Conservation (phyloP, 2,888 invertebrate species). For the Himalopsyche japonica region DNA sequence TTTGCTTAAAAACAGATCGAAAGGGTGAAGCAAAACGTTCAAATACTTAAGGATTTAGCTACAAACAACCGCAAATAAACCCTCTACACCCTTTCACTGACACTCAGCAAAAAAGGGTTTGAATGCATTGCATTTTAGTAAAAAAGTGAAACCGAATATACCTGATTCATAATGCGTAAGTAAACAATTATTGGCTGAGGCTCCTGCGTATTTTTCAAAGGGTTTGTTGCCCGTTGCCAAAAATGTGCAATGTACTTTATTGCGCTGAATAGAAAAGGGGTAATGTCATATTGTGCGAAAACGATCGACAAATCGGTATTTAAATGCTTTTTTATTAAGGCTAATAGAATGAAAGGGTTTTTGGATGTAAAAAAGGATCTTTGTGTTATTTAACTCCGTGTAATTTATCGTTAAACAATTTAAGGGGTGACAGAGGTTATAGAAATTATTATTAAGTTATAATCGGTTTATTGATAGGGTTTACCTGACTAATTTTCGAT, state of each 20-base stretch:
- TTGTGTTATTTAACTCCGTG: conserved; percentile 28
- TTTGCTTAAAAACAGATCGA: conserved; percentile 1
- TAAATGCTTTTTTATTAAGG: conserved; percentile 35
- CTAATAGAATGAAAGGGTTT: conserved; percentile 24
- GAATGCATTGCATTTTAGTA: conserved; percentile 17
- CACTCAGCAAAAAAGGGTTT: conserved; percentile 32
- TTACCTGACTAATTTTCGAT: conserved; percentile 34
- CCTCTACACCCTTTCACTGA: conserved; percentile 26
- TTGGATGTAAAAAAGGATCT: conserved; percentile 12
- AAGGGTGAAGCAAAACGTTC: conserved; percentile 21
- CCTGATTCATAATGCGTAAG: conserved; percentile 14
- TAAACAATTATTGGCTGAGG: not conserved
- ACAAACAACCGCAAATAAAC: conserved; percentile 24
- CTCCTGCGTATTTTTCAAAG: conserved; percentile 19
- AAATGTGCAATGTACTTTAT: conserved; percentile 2
- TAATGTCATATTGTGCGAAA: conserved; percentile 29
- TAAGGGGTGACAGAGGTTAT: conserved; percentile 29
- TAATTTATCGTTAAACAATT: conserved; percentile 39
- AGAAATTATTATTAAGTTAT: conserved; percentile 32
- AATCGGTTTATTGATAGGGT: conserved; percentile 37
- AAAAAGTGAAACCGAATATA: conserved; percentile 33
- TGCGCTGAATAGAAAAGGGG: conserved; percentile 18
- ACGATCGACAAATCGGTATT: conserved; percentile 34
- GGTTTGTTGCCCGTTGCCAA: conserved; percentile 22
- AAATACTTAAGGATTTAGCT: not conserved